A percentile compares a stretch with the other conserved stretches of the same genome.
Conservation (phyloP, 2,113 vertebrate genomes). For the Chamaea fasciata region DNA sequence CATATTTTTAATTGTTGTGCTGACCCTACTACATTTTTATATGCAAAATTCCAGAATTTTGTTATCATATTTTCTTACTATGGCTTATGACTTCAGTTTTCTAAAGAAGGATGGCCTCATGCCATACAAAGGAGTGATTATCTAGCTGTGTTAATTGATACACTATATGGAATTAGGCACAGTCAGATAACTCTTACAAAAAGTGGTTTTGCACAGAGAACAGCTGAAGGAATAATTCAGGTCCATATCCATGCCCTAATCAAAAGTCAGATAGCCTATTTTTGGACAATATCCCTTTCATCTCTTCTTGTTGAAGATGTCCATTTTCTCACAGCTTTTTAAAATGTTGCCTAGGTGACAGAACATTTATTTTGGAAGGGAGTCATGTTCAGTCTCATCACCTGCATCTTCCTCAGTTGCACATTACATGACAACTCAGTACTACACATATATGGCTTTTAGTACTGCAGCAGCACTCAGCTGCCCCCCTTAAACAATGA, state of each 20-base stretch:
- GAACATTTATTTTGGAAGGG: neutral
- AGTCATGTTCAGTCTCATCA: neutral
- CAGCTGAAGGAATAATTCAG: neutral
- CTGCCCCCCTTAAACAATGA: neutral
- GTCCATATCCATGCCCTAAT: neutral
- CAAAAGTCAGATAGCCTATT: neutral
- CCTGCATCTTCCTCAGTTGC: neutral
- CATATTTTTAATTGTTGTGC: neutral
- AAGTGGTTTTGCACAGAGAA: neutral
- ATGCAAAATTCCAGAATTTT: neutral
- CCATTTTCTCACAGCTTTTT: neutral
- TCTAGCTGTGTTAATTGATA: neutral
- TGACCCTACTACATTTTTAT: neutral
- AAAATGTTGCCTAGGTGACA: neutral
- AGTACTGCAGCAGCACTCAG: neutral
- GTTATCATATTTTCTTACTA: neutral
- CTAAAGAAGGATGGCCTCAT: neutral
- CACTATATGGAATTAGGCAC: neutral
- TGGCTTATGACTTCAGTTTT: neutral
- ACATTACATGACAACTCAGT: accelerated
- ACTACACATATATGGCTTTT: neutral
- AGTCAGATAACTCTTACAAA: neutral
- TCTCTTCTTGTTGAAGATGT: neutral
- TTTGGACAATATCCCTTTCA: neutral
- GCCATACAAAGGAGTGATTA: neutral